These are phyloP conservation scores for Antitype chi DNA, from an alignment of 2,888 invertebrate genomes.

Conservation along the genomic window DNA sequence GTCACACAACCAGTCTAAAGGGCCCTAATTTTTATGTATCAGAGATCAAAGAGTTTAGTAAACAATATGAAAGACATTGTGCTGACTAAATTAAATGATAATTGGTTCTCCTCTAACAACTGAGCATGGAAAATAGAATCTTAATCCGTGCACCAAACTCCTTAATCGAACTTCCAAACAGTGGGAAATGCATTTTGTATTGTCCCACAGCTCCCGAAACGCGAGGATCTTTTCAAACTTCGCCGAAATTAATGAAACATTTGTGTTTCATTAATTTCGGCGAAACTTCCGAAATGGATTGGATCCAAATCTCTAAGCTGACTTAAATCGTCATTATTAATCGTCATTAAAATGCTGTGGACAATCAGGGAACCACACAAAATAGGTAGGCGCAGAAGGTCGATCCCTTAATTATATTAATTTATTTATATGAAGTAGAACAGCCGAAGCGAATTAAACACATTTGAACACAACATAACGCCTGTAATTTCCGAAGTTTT, in stretches of 20 bases:
- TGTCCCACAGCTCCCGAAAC: not conserved
- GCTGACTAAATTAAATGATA: not conserved
- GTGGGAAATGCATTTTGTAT: conserved; percentile 1
- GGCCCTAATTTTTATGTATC: not conserved
- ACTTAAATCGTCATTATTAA: conserved; percentile 63
- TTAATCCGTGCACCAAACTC: not conserved
- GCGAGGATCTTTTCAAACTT: conserved; percentile 17
- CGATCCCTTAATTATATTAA: not conserved
- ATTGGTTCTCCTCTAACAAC: not conserved
- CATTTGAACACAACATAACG: not conserved
- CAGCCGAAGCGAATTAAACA: not conserved
- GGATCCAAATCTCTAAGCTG: conserved; percentile 52
- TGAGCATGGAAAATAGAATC: no score
- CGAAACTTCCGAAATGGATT: conserved; percentile 52
- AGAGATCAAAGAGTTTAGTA: no score
- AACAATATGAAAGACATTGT: not conserved
- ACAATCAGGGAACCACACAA: not conserved
- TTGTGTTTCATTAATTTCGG: no score
- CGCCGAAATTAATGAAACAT: conserved; percentile 53
- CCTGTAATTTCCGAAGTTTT: not conserved
- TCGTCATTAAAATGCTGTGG: conserved; percentile 56
- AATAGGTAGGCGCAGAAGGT: conserved; percentile 21
- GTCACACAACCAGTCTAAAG: not conserved
- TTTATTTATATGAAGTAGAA: not conserved
- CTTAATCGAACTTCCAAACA: not conserved